Percentiles rank a stretch among this genome's conserved stretches.
phyloP scores from a whole-genome alignment of 2,113 vertebrate genomes.

The Tonatia bakeri region DNA sequence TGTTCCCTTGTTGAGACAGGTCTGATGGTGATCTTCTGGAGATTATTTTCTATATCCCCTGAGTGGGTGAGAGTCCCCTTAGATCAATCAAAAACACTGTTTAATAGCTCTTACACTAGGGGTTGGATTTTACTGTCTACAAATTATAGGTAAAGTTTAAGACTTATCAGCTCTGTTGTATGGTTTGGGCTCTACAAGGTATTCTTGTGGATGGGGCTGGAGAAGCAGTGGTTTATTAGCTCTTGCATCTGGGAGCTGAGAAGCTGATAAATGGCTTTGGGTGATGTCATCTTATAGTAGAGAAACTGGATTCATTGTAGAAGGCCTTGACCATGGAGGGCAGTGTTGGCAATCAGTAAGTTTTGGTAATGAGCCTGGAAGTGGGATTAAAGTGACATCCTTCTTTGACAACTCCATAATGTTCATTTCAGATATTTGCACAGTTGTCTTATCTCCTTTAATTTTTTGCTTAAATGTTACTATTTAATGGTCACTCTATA shows the following conservation, averaged over 20 bases:
- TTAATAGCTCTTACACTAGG: not conserved
- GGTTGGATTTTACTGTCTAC: not conserved
- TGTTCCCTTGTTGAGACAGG: not conserved
- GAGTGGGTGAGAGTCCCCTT: not conserved
- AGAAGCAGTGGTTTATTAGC: not conserved
- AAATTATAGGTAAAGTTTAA: not conserved
- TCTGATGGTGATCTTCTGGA: not conserved
- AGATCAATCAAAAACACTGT: not conserved
- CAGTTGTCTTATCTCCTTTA: not conserved
- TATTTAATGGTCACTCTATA: not conserved
- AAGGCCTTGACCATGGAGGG: not conserved
- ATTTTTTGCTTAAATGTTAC: not conserved
- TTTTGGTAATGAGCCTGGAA: not conserved
- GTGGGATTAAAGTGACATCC: not conserved
- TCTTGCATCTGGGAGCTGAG: not conserved
- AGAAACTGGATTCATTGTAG: not conserved
- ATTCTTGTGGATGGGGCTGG: not conserved
- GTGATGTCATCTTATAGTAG: rapidly evolving
- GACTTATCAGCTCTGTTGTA: not conserved
- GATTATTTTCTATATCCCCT: not conserved
- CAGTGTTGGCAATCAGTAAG: not conserved
- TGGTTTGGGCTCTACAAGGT: not conserved
- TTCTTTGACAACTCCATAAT: not conserved
- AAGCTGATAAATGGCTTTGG: not conserved
- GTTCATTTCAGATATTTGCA: not conserved